These are phyloP conservation scores for Dendrocincla fuliginosa DNA, from an alignment of 2,797 vertebrate species.

Conservation along the genomic window DNA sequence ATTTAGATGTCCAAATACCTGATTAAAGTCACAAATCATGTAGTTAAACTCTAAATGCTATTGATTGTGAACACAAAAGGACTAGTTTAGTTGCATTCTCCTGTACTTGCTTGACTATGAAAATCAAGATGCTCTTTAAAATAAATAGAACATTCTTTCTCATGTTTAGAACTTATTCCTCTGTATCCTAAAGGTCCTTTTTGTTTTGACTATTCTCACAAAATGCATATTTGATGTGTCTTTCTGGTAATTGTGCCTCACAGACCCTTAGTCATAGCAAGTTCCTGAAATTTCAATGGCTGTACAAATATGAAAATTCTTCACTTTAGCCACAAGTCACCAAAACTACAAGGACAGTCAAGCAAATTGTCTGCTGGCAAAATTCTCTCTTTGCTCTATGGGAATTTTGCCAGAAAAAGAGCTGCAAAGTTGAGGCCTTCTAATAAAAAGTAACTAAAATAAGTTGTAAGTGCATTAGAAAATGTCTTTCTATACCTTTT, in stretches of 20 bases:
- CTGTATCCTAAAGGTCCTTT: rapidly evolving
- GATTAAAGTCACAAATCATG: not conserved
- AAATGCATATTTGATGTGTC: not conserved
- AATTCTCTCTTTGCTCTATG: not conserved
- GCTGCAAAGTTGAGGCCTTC: not conserved
- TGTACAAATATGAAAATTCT: not conserved
- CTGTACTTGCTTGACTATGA: not conserved
- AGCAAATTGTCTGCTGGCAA: not conserved
- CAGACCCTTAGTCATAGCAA: not conserved
- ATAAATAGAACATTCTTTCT: not conserved
- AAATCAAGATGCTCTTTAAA: not conserved
- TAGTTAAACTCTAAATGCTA: not conserved
- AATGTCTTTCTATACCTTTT: not conserved
- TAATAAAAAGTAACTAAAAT: not conserved
- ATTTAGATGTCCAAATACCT: not conserved
- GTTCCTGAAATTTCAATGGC: not conserved
- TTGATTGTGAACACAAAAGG: not conserved
- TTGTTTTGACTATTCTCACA: rapidly evolving
- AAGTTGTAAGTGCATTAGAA: not conserved
- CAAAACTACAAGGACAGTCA: not conserved
- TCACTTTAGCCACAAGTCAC: not conserved
- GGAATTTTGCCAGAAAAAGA: not conserved
- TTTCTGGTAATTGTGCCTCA: not conserved
- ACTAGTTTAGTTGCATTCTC: not conserved
- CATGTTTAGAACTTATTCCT: not conserved